Conservation (phyloP, 2,888 invertebrate species). For the Ormyrus pomaceus region DNA sequence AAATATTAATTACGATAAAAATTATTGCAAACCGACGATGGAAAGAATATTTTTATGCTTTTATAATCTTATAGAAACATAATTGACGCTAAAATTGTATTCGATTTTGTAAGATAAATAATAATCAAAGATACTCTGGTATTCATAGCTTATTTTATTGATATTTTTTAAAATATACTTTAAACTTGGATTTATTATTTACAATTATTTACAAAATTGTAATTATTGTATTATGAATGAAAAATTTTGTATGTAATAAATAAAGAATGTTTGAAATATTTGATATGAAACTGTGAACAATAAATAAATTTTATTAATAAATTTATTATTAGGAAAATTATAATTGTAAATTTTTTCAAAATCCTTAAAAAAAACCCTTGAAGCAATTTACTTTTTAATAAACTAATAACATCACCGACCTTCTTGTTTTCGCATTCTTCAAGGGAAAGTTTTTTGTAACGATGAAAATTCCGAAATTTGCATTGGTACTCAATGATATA, state of each 20-base stretch:
- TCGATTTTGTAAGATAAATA: constrained; percentile 21
- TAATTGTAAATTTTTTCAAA: neutral
- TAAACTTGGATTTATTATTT: constrained; percentile 8
- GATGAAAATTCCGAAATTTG: too few relatives aligned
- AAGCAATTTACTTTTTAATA: too few relatives aligned
- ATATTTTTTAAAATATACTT: constrained; percentile 14
- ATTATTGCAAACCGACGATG: neutral
- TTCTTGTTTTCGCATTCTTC: too few relatives aligned
- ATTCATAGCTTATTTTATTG: constrained; percentile 19
- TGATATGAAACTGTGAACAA: constrained; percentile 4
- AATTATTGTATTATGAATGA: neutral
- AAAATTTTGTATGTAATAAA: constrained; percentile 14
- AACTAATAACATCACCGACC: too few relatives aligned
- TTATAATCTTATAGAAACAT: constrained; percentile 10
- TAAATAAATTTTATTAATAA: constrained; percentile 23
- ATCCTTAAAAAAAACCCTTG: too few relatives aligned
- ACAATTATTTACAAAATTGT: constrained; percentile 10
- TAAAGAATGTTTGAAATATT: constrained; percentile 27
- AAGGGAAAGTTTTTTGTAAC: too few relatives aligned
- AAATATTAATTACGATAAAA: neutral
- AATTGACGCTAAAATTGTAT: constrained; percentile 4
- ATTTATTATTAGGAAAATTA: constrained; percentile 38
- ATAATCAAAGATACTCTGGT: constrained; percentile 8
- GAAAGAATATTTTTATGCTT: constrained; percentile 33
- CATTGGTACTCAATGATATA: too few relatives aligned